Conservation (phyloP, 2,113 vertebrate species). For the Cephalophus harveyi region DNA sequence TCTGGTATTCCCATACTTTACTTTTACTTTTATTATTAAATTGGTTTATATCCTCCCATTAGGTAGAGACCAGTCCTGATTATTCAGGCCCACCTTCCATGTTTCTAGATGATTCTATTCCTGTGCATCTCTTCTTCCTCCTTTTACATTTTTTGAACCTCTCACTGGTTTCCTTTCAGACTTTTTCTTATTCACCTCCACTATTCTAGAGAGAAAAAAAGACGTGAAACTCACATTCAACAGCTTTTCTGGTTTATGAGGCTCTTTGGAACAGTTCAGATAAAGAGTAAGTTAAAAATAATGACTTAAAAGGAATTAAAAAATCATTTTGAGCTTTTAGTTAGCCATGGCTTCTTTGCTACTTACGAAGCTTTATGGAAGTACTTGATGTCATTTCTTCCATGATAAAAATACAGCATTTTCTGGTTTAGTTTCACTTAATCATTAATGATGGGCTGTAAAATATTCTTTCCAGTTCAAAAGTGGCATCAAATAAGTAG, state of each 20-base stretch:
- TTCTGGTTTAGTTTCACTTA: slow-evolving; percentile 39
- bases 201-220: not conserved
- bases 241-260: not conserved
- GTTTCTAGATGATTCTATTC: not conserved
- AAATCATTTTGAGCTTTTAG: slow-evolving; percentile 2
- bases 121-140: not conserved
- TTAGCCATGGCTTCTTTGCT: not conserved
- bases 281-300: slow-evolving; percentile 41
- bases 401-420: slow-evolving; percentile 35
- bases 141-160: not conserved
- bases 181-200: not conserved
- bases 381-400: slow-evolving; percentile 64
- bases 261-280: slow-evolving; percentile 22
- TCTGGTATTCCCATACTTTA: no score
- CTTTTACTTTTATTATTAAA: not conserved
- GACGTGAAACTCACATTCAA: not conserved
- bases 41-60: not conserved
- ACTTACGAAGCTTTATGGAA: slow-evolving; percentile 10
- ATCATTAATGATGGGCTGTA: slow-evolving; percentile 54
- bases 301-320: slow-evolving; percentile 38
- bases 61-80: not conserved
- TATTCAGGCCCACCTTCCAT: not conserved
- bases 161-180: not conserved
- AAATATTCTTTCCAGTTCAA: slow-evolving; percentile 63
- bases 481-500: slow-evolving; percentile 53